These are phyloP conservation scores for Macquaria ambigua DNA, from an alignment of 2,113 vertebrate genomes.

Conservation along the genomic window DNA sequence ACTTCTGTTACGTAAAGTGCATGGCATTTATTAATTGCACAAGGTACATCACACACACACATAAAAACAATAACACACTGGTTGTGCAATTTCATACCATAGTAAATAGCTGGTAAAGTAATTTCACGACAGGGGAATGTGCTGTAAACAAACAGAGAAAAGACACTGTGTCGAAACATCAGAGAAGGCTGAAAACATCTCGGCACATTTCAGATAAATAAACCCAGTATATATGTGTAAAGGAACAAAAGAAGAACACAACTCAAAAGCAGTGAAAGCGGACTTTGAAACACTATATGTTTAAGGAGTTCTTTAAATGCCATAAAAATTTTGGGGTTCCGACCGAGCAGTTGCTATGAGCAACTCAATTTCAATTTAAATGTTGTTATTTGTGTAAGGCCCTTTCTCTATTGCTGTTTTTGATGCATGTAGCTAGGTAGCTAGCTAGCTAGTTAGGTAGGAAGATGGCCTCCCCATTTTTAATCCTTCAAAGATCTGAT, in stretches of 20 bases:
- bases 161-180: not conserved
- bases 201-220: not conserved
- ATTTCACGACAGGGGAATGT: not conserved
- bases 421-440: not conserved
- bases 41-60: not conserved
- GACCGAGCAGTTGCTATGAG: too few relatives aligned
- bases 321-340: not conserved
- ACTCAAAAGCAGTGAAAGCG: not conserved
- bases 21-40: not conserved
- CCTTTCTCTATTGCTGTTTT: not conserved
- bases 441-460: not conserved
- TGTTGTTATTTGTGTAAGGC: not conserved
- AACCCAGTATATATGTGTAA: not conserved
- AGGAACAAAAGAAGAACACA: not conserved
- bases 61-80: conserved; percentile 25
- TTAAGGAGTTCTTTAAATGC: not conserved
- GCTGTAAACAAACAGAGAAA: conserved; percentile 22
- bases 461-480: not conserved
- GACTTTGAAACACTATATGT: not conserved
- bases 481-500: not conserved
- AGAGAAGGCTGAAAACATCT: not conserved
- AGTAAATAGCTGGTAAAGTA: conserved; percentile 26
- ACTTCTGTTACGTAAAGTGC: not conserved
- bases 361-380: not conserved
- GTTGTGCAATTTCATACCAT: conserved; percentile 24